Evolutionary conservation across 2,113 vertebrate genomes (phyloP).

Genomic region (Crotalus helleri): DNA sequence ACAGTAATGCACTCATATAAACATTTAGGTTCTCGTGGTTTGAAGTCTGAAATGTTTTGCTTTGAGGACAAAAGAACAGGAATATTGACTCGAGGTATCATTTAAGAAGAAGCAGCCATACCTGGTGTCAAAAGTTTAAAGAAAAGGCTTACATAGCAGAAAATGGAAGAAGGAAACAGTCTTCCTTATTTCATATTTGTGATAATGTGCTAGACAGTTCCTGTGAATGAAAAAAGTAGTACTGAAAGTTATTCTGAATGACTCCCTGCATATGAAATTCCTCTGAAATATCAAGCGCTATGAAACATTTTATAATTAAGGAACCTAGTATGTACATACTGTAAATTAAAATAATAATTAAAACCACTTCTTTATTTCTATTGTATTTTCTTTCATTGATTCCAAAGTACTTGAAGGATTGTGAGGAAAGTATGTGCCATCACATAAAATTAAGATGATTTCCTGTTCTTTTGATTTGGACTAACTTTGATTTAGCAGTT

Average conservation of each 20-base stretch:
- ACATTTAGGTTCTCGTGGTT: constrained; percentile 45
- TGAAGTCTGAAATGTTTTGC: background rate
- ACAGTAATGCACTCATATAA: background rate
- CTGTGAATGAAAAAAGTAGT: background rate
- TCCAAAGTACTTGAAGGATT: background rate
- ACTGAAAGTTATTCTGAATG: background rate
- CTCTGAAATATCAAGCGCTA: background rate
- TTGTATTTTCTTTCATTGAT: background rate
- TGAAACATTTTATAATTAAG: background rate
- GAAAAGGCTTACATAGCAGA: background rate
- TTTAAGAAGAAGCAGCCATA: background rate
- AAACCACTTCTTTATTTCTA: background rate
- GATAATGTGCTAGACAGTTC: background rate
- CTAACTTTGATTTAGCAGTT: background rate
- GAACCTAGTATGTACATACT: background rate
- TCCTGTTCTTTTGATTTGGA: background rate
- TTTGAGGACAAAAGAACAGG: constrained; percentile 32
- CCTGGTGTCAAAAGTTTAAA: background rate
- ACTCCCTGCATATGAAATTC: background rate
- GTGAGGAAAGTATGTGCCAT: background rate
- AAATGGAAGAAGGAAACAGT: background rate
- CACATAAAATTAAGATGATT: background rate
- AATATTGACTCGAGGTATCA: constrained; percentile 2
- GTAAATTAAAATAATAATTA: background rate
- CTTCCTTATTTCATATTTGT: background rate